Percentiles rank a stretch among this genome's conserved stretches.
Evolutionary conservation across 2,797 vertebrate genomes (phyloP).

Genomic region (Sebastes kiyomatsui): DNA sequence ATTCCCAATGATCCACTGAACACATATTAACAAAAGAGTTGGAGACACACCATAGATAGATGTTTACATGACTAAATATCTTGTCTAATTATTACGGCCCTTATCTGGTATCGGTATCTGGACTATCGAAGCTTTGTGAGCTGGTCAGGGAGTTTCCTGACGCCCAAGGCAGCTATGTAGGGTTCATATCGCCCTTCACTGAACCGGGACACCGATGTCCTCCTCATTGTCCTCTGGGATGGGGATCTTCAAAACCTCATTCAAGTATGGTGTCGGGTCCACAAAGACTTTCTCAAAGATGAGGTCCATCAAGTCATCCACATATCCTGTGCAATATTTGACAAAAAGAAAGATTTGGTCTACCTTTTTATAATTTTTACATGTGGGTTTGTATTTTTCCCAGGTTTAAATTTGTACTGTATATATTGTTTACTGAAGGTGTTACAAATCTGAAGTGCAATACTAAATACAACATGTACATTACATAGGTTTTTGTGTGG

Average conservation of each 20-base stretch:
- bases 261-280: neutral
- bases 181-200: neutral
- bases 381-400: too few species aligned
- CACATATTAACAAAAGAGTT: neutral
- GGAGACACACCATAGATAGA: neutral
- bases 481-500: too few species aligned
- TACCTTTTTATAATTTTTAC: too few species aligned
- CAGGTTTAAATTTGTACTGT: too few species aligned
- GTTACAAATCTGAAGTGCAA: neutral
- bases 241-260: neutral
- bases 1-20: neutral
- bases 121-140: neutral
- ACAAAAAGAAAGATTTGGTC: neutral
- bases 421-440: too few species aligned
- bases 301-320: neutral
- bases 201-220: neutral
- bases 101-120: too few species aligned
- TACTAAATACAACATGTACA: neutral
- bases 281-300: neutral
- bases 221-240: neutral
- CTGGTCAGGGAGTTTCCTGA: neutral
- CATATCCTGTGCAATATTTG: too few species aligned
- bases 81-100: neutral
- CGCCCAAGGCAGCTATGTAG: neutral
- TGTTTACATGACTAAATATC: neutral